Evolutionary conservation across 2,888 invertebrate species (phyloP), one percentile per base, ranked within the genome.

Genomic region (Orthosia incerta): DNA sequence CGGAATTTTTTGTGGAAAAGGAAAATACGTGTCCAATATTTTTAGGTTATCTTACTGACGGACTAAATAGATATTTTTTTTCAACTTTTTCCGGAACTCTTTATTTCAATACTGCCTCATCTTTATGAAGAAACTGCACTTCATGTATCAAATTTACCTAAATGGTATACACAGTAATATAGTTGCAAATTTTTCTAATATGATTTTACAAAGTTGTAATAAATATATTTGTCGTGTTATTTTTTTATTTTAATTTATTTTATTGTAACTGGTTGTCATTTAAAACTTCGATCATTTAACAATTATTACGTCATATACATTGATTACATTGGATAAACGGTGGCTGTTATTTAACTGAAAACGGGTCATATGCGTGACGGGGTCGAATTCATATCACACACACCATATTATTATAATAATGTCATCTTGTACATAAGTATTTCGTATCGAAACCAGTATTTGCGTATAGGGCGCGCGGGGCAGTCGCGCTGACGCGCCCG

Each of bases 401-500:
- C 55, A 76, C 4, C 20, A 31, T 39, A 63, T 26, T 48, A 39
- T 60, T 60, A 15, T 16, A 20, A 39, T 39, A 39, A 70, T 23
- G 53, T 46, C 31, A 61, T 66, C 15, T 71, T 69, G 60, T 83
- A 71, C 51, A 73, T 73, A 77, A 39, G 39, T 83, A 61, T 4
- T 12, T 59, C 12, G 59, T 12, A 51, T 53, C 12, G 59, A 56
- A 51, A 46, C 46, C 68, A 78, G 67, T 68, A 80, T 56, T 74
- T 61, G 56, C 71, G 80, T 70, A 82, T 83, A 77, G 85, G 85
- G 83, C 83, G 83, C 76, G 86, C 78, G 84, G 87, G 88, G 66
- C 55, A 67, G 67, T 78, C 57, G 63, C 59, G 80, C 53, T 62
- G 63, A 59, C 65, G 55, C 59, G 48, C 60, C 48, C 73, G 69